Conservation (phyloP, 2,113 vertebrate species). For the Furnarius figulus region DNA sequence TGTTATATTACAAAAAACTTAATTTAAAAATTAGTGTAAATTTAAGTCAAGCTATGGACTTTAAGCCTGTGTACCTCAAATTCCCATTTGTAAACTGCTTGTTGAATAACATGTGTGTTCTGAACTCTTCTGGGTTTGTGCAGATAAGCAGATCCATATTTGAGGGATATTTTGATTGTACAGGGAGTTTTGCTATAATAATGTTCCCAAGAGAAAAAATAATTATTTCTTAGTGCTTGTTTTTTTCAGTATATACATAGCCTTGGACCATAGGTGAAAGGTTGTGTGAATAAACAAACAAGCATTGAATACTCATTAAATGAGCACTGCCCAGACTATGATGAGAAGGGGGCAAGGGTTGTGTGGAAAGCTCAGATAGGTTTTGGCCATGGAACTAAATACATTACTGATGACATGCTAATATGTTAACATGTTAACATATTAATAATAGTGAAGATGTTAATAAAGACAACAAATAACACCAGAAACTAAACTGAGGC, state of each 20-base stretch:
- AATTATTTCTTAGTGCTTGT: neutral
- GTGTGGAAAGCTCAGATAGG: neutral
- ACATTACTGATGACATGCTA: neutral
- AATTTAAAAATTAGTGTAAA: neutral
- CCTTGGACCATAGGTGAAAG: neutral
- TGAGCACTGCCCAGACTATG: neutral
- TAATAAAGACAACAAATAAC: neutral
- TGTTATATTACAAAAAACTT: neutral
- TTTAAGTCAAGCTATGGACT: neutral
- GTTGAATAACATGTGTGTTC: neutral
- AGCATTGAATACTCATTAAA: neutral
- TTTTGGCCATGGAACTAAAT: neutral
- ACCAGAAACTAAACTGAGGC: neutral
- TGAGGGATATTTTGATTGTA: neutral
- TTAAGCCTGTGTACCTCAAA: neutral
- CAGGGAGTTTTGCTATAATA: neutral
- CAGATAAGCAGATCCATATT: neutral
- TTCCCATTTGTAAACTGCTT: neutral
- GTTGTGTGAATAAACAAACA: neutral
- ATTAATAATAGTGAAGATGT: neutral
- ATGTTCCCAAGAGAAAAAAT: neutral
- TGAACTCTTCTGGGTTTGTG: neutral
- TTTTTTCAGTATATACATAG: neutral
- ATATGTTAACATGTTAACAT: neutral
- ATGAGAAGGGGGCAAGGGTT: neutral